A percentile compares a stretch with the other conserved stretches of the same genome.
These are phyloP conservation scores for Ophiothrix spiculata DNA, from an alignment of 35 echinoderm and acorn worm genomes.

Conservation along the genomic window DNA sequence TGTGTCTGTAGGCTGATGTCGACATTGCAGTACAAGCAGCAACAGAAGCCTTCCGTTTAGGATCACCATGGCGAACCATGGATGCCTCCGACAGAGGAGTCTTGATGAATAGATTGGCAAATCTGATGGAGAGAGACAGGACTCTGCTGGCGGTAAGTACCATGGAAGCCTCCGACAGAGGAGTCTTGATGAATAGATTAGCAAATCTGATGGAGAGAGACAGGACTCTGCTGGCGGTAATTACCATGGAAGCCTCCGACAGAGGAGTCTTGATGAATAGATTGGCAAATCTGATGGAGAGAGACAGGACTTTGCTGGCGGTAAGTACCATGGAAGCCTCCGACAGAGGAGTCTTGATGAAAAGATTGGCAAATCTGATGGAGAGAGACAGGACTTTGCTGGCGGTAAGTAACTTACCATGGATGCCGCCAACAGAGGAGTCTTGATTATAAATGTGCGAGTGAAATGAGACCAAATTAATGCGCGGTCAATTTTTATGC, in stretches of 20 bases:
- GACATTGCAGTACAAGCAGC: constrained; percentile 80
- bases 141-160: constrained; percentile 72
- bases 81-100: constrained; percentile 73
- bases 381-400: constrained; percentile 71
- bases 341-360: constrained; percentile 49
- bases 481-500: too few relatives aligned
- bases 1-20: constrained; percentile 91
- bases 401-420: constrained; percentile 86
- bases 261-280: constrained; percentile 58
- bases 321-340: constrained; percentile 91
- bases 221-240: constrained; percentile 62
- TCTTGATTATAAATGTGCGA: too few relatives aligned
- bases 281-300: constrained; percentile 87
- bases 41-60: constrained; percentile 62
- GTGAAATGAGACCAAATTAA: too few relatives aligned
- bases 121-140: constrained; percentile 83
- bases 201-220: constrained; percentile 93
- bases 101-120: constrained; percentile 65
- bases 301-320: constrained; percentile 65
- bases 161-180: constrained; percentile 81
- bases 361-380: constrained; percentile 80
- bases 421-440: too few relatives aligned
- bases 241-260: constrained; percentile 84
- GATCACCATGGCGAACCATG: constrained; percentile 94
- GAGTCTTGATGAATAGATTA: constrained; percentile 52